Conservation (phyloP, 2,797 vertebrate species). For the Lagorchestes hirsutus region DNA sequence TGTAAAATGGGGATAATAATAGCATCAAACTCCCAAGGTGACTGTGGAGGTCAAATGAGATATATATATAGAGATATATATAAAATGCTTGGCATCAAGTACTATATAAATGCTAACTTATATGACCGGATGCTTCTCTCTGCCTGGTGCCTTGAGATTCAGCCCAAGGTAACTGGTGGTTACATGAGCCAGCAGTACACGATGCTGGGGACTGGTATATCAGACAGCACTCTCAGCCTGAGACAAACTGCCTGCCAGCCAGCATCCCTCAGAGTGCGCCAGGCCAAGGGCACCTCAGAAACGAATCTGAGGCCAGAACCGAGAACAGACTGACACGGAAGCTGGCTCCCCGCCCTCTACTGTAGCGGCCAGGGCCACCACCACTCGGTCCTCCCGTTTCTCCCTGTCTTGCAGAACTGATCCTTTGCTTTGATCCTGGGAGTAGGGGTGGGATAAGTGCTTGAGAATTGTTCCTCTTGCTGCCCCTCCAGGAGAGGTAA, state of each 20-base stretch:
- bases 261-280: not conserved
- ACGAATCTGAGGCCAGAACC: not conserved
- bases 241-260: not conserved
- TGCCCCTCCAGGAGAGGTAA: not conserved
- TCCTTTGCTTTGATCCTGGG: not conserved
- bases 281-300: not conserved
- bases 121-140: not conserved
- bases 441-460: not conserved
- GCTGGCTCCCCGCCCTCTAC: not conserved
- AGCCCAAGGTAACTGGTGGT: not conserved
- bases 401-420: not conserved
- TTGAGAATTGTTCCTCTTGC: not conserved
- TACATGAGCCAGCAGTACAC: not conserved
- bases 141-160: not conserved
- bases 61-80: rapidly evolving
- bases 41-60: not conserved
- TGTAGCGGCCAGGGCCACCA: not conserved
- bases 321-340: not conserved
- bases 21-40: not conserved
- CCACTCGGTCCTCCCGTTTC: not conserved
- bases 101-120: not conserved
- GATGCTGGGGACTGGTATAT: not conserved
- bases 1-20: not conserved
- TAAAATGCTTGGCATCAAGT: not conserved
- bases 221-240: not conserved